Conservation (phyloP, 2,797 vertebrate genomes). For the Molossus alvarezi region DNA sequence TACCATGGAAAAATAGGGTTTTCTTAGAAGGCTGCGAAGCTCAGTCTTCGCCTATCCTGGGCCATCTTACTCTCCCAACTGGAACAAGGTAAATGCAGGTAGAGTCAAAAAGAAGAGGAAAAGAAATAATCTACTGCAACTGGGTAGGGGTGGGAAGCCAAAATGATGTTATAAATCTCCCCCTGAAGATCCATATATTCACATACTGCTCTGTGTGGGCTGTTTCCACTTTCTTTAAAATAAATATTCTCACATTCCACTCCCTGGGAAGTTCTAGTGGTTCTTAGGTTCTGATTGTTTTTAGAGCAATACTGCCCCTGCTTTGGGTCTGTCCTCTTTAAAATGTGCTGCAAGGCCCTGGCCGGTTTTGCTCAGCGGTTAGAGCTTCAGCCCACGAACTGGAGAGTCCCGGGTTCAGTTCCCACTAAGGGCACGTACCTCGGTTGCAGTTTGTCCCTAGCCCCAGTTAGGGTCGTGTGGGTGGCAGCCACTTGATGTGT, state of each 20-base stretch:
- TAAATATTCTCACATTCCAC: not conserved
- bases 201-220: not conserved
- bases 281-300: not conserved
- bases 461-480: too few relatives aligned
- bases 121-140: not conserved
- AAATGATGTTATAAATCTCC: not conserved
- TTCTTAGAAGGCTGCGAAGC: not conserved
- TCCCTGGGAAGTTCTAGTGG: not conserved
- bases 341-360: not conserved
- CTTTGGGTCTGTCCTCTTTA: not conserved
- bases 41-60: not conserved
- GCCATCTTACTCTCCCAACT: not conserved
- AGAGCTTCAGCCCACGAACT: too few relatives aligned
- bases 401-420: too few relatives aligned
- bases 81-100: not conserved
- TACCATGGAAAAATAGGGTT: not conserved
- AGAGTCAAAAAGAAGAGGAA: not conserved
- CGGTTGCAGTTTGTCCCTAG: too few relatives aligned
- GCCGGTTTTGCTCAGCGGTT: too few relatives aligned
- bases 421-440: too few relatives aligned
- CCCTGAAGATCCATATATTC: not conserved
- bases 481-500: too few relatives aligned
- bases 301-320: not conserved
- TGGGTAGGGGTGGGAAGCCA: not conserved
- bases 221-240: not conserved